phyloP scores from a whole-genome alignment of 2,113 vertebrate species.

The Phylloscopus trochiloides region DNA sequence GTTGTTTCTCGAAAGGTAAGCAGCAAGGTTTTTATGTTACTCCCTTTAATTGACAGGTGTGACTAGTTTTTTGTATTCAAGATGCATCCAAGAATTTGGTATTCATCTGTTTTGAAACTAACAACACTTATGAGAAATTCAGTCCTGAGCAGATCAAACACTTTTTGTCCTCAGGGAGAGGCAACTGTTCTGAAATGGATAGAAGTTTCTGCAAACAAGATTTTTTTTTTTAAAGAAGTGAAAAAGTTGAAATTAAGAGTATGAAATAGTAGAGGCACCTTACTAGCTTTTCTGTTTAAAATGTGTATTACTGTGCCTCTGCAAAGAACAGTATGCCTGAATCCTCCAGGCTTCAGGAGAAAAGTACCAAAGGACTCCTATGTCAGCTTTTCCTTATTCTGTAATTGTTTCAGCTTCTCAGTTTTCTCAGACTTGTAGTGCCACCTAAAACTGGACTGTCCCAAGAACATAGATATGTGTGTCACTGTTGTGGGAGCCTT shows the following conservation, averaged over 20 bases:
- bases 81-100: not conserved
- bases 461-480: not conserved
- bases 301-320: not conserved
- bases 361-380: not conserved
- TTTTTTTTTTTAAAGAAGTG: not conserved
- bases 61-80: not conserved
- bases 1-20: not conserved
- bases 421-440: not conserved
- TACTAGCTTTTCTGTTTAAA: not conserved
- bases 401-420: not conserved
- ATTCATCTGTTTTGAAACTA: not conserved
- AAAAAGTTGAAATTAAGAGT: not conserved
- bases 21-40: not conserved
- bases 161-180: not conserved
- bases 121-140: not conserved
- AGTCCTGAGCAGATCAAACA: not conserved
- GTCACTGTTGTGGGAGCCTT: not conserved
- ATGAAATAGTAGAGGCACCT: not conserved
- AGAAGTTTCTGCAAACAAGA: not conserved
- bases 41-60: conserved; percentile 3
- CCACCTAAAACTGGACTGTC: not conserved
- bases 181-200: not conserved
- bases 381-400: not conserved
- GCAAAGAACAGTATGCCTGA: not conserved
- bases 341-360: not conserved